Percentiles rank a stretch among this genome's conserved stretches.
Conservation (phyloP, 2,888 invertebrate genomes). For the Agriopis marginaria region DNA sequence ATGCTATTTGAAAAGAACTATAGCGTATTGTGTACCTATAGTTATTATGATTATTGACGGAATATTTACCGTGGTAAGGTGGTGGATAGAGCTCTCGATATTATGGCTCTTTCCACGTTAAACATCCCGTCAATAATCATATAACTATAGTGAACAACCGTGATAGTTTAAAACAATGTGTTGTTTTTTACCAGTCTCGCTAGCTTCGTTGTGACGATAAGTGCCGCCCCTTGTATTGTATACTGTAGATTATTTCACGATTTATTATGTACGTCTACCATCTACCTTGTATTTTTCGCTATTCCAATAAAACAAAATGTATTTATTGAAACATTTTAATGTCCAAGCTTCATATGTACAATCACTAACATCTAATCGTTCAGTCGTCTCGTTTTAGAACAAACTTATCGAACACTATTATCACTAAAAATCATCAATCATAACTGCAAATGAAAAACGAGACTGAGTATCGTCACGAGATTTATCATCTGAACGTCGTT, state of each 20-base stretch:
- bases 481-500: conserved; percentile 70
- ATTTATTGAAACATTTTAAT: conserved; percentile 83
- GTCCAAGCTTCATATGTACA: conserved; percentile 85
- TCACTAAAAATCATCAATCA: conserved; percentile 81
- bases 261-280: conserved; percentile 12
- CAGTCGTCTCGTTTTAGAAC: conserved; percentile 83
- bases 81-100: too few species aligned
- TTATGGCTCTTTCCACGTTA: too few species aligned
- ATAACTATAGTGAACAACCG: too few species aligned
- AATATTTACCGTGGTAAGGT: too few species aligned
- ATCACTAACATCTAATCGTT: conserved; percentile 83
- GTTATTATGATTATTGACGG: too few species aligned
- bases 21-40: too few species aligned
- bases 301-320: conserved; percentile 66
- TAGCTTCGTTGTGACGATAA: neutral
- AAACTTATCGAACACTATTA: conserved; percentile 84
- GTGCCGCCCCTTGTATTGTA: conserved; percentile 17
- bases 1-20: too few species aligned
- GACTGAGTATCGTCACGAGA: conserved; percentile 81
- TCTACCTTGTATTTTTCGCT: conserved; percentile 15
- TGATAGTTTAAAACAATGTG: too few species aligned
- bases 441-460: conserved; percentile 82
- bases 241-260: conserved; percentile 12
- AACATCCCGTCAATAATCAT: too few species aligned
- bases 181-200: neutral